These are phyloP conservation scores for Ligdia adustata DNA, from an alignment of 2,888 invertebrate genomes.

Conservation along the genomic window DNA sequence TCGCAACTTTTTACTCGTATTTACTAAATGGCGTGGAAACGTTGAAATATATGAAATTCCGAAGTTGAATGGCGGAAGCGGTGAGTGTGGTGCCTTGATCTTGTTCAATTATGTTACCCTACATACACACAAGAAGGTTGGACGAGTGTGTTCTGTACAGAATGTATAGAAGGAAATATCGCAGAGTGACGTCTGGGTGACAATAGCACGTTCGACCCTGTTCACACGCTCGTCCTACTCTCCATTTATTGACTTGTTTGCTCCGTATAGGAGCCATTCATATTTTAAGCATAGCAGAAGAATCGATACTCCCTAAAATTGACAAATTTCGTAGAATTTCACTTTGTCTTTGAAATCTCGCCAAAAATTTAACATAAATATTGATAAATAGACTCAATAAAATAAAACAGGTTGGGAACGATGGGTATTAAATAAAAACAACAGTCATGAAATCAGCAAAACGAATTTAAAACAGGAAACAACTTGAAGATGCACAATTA, in stretches of 20 bases:
- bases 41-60: slow-evolving; percentile 54
- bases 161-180: slow-evolving; percentile 63
- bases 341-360: too few species aligned
- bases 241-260: slow-evolving; percentile 71
- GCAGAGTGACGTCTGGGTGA: slow-evolving; percentile 61
- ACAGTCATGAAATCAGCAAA: too few species aligned
- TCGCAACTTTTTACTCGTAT: slow-evolving; percentile 32
- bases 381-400: too few species aligned
- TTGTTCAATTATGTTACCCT: slow-evolving; percentile 50
- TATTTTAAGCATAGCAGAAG: too few species aligned
- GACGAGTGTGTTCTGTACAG: slow-evolving; percentile 31
- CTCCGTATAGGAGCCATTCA: slow-evolving; percentile 53
- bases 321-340: too few species aligned
- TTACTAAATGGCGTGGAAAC: slow-evolving; percentile 30
- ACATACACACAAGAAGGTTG: slow-evolving; percentile 30
- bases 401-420: too few species aligned
- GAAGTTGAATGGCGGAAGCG: slow-evolving; percentile 70
- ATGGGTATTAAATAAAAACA: too few species aligned
- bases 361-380: too few species aligned
- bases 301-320: too few species aligned
- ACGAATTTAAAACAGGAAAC: background rate
- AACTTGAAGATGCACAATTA: background rate
- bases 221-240: slow-evolving; percentile 76
- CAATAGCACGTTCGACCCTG: slow-evolving; percentile 74
- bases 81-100: slow-evolving; percentile 70